phyloP scores from a whole-genome alignment of 2,113 vertebrate species.

The Microtus pennsylvanicus region DNA sequence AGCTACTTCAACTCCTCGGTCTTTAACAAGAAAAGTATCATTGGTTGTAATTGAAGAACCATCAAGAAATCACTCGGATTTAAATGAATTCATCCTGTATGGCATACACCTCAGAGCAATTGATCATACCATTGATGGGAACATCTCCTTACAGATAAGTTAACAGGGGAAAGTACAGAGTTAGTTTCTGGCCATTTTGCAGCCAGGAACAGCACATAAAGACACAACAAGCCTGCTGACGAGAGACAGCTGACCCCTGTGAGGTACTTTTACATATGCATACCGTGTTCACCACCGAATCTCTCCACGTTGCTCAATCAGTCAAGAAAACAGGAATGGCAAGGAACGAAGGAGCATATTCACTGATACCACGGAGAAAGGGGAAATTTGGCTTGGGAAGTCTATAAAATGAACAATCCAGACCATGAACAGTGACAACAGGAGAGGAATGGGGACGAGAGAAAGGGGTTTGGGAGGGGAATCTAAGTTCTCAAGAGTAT shows the following conservation, averaged over 20 bases:
- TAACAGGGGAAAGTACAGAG: background rate
- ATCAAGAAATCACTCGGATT: background rate
- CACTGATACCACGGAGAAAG: background rate
- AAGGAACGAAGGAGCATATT: background rate
- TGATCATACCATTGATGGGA: background rate
- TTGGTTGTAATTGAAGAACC: background rate
- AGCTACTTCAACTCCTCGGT: background rate
- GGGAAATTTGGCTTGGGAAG: background rate
- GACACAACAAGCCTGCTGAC: background rate
- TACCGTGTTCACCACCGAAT: background rate
- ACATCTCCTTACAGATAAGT: background rate
- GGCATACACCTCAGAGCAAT: background rate
- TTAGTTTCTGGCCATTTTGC: background rate
- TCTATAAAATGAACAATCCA: background rate
- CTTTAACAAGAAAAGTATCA: background rate
- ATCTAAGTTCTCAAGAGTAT: background rate
- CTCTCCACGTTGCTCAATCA: background rate
- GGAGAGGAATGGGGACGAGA: too few relatives aligned
- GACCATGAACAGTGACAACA: background rate
- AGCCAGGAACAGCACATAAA: background rate
- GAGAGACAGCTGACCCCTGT: background rate
- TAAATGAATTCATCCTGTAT: background rate
- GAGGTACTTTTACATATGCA: background rate
- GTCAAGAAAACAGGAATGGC: background rate
- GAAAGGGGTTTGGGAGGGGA: fast-evolving